A percentile compares a stretch with the other conserved stretches of the same genome.
Conservation (phyloP, 2,113 vertebrate genomes). For the Grammomys dolichurus region DNA sequence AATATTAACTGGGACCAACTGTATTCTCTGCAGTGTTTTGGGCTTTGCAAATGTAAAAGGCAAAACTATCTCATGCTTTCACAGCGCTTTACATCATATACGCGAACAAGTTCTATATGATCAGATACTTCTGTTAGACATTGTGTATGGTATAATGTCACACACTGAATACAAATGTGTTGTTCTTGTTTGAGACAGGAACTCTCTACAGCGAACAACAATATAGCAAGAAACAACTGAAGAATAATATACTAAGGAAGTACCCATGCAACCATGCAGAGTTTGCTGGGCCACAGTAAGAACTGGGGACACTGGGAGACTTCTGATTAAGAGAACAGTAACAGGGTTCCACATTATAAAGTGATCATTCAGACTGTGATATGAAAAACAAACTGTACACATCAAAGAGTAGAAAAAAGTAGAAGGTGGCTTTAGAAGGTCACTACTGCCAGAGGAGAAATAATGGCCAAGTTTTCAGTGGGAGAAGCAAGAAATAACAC, state of each 20-base stretch:
- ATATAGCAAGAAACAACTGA: not conserved
- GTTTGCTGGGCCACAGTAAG: not conserved
- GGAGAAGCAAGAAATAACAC: not conserved
- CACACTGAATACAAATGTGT: not conserved
- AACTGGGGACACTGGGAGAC: not conserved
- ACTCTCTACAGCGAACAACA: not conserved
- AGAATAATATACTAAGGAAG: not conserved
- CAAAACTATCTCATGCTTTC: conserved; percentile 16
- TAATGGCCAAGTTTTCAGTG: not conserved
- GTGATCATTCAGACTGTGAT: not conserved
- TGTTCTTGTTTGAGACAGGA: not conserved
- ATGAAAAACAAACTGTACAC: not conserved
- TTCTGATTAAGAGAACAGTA: not conserved
- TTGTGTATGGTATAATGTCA: not conserved
- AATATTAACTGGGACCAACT: not conserved
- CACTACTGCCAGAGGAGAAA: not conserved
- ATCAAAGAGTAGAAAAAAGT: not conserved
- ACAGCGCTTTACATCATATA: not conserved
- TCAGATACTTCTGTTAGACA: not conserved
- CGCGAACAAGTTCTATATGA: not conserved
- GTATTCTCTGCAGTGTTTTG: not conserved
- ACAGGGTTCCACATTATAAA: not conserved
- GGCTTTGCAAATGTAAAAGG: not conserved
- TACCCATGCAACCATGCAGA: not conserved
- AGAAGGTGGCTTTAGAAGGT: not conserved